Evolutionary conservation across 2,888 invertebrate species (phyloP), one percentile per base, ranked within the genome.

Genomic region (Polydrusus pterygomalis): DNA sequence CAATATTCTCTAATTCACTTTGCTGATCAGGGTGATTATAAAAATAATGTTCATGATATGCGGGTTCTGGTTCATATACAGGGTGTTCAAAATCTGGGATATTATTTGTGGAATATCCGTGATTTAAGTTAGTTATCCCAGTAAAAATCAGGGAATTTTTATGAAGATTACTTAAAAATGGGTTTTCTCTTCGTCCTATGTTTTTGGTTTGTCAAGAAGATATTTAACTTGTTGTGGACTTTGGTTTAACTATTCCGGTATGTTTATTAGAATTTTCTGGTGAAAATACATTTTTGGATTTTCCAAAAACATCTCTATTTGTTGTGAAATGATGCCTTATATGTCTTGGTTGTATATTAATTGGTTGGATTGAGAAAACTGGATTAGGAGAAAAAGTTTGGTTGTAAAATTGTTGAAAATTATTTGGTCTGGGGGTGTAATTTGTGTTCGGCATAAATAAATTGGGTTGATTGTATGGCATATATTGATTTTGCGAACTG

Each of bases 341-440:
- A 17, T 54, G 73, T 49, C 63, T 25, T 6, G 54, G 20, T 45
- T 80, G 79, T 25, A 80, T 74, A 65, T 79, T 79, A 34, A 40
- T 47, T 38, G 80, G 79, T 63, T 60, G 60, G 34, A 60, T 75
- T 25, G 70, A 70, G 47, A 70, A 75, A 18, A 30, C 1, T 1
- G 58, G n/a, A 30, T 20, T 67, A 7, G 2, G 1, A n/a, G 17
- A 18, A 54, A 20, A 20, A 15, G 45, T 13, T 38, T 0, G 13
- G 20, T 62, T 18, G 40, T 38, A 13, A 25, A 8, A 34, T 34
- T 2, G 34, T 34, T 38, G 1, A 25, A 25, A 54, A 25, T n/a
- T 9, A 13, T 20, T 20, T 20, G 6, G 20, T 11, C 51, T 51
- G 3, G 51, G 51, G 20, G 1, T 3, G 1, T 3, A 5, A 20